phyloP scores from a whole-genome alignment of 2,888 invertebrate genomes.

The Lasioglossum zephyrum region DNA sequence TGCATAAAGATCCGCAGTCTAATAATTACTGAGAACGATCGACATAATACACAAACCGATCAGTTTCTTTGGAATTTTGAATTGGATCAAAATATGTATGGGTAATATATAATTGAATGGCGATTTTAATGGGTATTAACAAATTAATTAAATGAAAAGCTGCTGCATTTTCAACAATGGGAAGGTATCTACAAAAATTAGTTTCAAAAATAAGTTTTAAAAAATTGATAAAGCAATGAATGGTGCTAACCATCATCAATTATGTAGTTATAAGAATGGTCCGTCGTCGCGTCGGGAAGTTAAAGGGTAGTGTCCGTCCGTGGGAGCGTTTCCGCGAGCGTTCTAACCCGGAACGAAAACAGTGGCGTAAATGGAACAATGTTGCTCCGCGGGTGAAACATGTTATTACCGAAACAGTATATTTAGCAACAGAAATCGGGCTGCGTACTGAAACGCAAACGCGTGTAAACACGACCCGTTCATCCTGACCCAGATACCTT shows the following conservation, averaged over 20 bases:
- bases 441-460: conserved; percentile 40
- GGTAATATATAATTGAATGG: no score
- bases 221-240: no score
- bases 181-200: no score
- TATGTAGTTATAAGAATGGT: background rate
- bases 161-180: background rate
- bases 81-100: no score
- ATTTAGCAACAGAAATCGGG: conserved; percentile 46
- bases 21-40: no score
- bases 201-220: no score
- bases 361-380: conserved; percentile 5
- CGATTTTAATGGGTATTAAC: no score
- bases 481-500: conserved; percentile 61
- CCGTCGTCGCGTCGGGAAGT: background rate
- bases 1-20: no score
- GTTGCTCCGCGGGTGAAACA: background rate
- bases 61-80: no score
- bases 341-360: background rate
- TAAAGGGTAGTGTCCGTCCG: background rate
- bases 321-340: background rate
- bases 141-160: background rate
- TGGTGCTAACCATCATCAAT: background rate
- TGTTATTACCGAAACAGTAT: conserved; percentile 55
- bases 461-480: conserved; percentile 51
- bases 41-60: no score